A percentile compares a stretch with the other conserved stretches of the same genome.
Evolutionary conservation across 2,888 invertebrate genomes (phyloP).

Genomic region (Anaspis maculata): DNA sequence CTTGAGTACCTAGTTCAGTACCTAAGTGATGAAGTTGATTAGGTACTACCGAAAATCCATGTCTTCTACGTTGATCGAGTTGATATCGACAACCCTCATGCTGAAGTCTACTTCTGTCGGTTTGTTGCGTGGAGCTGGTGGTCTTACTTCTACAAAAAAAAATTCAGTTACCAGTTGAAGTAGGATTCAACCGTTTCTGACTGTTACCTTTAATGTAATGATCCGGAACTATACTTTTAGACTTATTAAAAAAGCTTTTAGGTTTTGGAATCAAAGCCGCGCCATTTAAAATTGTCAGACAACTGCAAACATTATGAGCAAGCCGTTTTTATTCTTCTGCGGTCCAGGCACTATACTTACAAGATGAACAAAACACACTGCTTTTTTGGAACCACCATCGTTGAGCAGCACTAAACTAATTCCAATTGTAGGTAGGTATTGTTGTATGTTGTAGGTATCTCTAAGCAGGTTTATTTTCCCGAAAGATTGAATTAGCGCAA

Average conservation of each 20-base stretch:
- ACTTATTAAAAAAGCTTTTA: conserved; percentile 22
- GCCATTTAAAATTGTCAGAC: too few relatives aligned
- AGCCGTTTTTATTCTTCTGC: too few relatives aligned
- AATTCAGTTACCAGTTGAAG: neutral
- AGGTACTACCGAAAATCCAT: conserved; percentile 75
- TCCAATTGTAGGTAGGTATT: too few relatives aligned
- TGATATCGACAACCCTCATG: conserved; percentile 77
- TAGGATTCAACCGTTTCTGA: conserved; percentile 1
- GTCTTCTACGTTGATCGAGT: conserved; percentile 80
- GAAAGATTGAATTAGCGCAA: too few relatives aligned
- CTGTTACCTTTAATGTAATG: conserved; percentile 28
- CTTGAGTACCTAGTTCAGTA: conserved; percentile 2
- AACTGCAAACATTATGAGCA: too few relatives aligned
- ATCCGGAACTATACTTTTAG: conserved; percentile 27
- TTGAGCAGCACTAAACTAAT: too few relatives aligned
- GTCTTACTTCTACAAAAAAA: conserved; percentile 58
- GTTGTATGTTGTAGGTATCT: too few relatives aligned
- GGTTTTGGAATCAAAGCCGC: too few relatives aligned
- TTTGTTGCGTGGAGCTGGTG: conserved; percentile 61
- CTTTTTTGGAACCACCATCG: too few relatives aligned
- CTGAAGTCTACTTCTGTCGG: conserved; percentile 72
- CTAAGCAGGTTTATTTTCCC: too few relatives aligned
- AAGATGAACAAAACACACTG: too few relatives aligned
- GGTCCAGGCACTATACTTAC: too few relatives aligned
- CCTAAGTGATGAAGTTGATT: conserved; percentile 4